phyloP scores from a whole-genome alignment of 2,888 invertebrate species.

The Microctonus aethiopoides region DNA sequence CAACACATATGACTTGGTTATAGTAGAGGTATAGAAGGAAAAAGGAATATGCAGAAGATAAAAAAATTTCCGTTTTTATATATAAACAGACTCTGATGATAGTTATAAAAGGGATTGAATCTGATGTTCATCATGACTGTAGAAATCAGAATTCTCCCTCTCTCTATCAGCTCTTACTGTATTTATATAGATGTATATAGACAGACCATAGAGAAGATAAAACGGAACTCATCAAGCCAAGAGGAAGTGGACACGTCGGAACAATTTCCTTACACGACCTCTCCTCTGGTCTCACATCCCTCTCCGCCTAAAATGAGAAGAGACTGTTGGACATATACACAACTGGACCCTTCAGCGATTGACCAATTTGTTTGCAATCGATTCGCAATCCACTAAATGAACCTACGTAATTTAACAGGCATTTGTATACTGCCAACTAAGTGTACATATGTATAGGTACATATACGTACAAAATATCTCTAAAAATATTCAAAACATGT shows the following conservation, averaged over 20 bases:
- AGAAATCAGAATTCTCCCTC: not conserved
- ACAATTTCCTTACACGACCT: conserved; percentile 64
- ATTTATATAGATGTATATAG: not conserved
- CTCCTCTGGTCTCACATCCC: conserved; percentile 27
- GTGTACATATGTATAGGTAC: too few relatives aligned
- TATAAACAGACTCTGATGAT: too few relatives aligned
- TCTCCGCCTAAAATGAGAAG: conserved; percentile 16
- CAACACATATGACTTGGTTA: too few relatives aligned
- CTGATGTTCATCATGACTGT: not conserved
- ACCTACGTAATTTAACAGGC: conserved; percentile 44
- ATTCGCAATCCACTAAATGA: conserved; percentile 55
- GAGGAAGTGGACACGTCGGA: conserved; percentile 67
- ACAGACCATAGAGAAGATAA: conserved; percentile 39
- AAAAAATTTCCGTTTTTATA: not conserved
- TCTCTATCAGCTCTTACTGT: too few relatives aligned
- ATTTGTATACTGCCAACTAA: not conserved
- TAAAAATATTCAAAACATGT: too few relatives aligned
- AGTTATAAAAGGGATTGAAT: not conserved
- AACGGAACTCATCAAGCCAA: conserved; percentile 65
- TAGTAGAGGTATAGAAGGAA: too few relatives aligned
- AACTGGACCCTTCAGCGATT: conserved; percentile 55
- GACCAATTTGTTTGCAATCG: conserved; percentile 65
- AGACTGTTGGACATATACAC: conserved; percentile 4
- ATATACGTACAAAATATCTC: too few relatives aligned
- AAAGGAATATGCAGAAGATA: not conserved